Evolutionary conservation across 2,888 invertebrate species (phyloP).

Genomic region (Hyles lineata): DNA sequence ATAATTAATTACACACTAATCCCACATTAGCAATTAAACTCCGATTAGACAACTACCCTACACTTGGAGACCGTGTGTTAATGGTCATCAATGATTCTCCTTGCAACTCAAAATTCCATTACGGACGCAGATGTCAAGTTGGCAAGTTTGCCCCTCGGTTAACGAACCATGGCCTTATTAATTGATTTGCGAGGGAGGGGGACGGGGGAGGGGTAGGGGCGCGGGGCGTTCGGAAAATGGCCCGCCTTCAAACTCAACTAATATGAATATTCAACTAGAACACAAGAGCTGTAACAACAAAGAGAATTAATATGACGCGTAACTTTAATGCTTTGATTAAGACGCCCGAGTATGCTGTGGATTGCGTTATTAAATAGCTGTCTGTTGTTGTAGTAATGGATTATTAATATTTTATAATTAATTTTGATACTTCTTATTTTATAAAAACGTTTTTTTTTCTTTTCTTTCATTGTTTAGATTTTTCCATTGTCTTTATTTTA

Average conservation of each 20-base stretch:
- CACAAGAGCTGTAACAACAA: slow-evolving; percentile 49
- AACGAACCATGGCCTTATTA: slow-evolving; percentile 73
- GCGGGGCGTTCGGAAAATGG: slow-evolving; percentile 43
- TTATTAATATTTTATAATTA: not conserved
- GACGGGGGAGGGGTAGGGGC: slow-evolving; percentile 33
- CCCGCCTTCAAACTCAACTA: slow-evolving; percentile 45
- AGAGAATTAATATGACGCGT: slow-evolving; percentile 62
- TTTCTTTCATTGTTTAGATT: too few species aligned
- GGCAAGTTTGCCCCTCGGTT: slow-evolving; percentile 54
- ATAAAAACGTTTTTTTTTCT: too few species aligned
- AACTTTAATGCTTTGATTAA: slow-evolving; percentile 64
- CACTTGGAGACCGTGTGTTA: not conserved
- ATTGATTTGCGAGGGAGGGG: slow-evolving; percentile 64
- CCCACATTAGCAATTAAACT: slow-evolving; percentile 14
- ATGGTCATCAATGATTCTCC: slow-evolving; percentile 44
- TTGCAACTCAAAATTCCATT: slow-evolving; percentile 59
- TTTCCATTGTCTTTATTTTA: too few species aligned
- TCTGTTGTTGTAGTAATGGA: slow-evolving; percentile 31
- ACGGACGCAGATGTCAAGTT: slow-evolving; percentile 64
- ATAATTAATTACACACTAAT: slow-evolving; percentile 24
- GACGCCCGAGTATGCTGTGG: slow-evolving; percentile 60
- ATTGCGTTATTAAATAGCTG: slow-evolving; percentile 53
- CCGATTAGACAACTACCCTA: slow-evolving; percentile 11
- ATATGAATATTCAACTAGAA: slow-evolving; percentile 64
- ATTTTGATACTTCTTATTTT: not conserved